Base-by-base conservation (phyloP, 2,888 invertebrate genomes). In the Stenolophus ochropezus region DNA sequence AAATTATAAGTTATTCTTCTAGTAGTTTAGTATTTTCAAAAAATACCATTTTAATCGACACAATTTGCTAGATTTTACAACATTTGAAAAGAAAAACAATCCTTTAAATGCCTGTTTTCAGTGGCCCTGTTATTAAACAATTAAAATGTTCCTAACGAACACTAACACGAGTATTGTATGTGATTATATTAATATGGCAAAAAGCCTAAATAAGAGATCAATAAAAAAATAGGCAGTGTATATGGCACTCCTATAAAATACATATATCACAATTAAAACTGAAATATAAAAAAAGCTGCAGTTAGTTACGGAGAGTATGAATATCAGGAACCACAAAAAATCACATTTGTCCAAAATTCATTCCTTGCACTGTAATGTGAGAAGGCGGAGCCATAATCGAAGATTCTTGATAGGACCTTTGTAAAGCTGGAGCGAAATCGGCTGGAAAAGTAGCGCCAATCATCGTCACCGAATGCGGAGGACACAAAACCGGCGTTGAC, bases 341-440 rank as follows among this genome's bases (percentile, higher is more conserved):
- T 94, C 93, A 95, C 92, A 95, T 94, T 86, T 94, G 92, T 88
- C 94, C 94, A 86, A 95, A 95, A 88, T 94, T 95, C 83, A 95
- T 92, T 84, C 93, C 94, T 86, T 94, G 93, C 87, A 94, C 91
- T 89, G 94, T 94, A 87, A 95, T 92, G 84, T 94, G 92, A 58
- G 92, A 90, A 85, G 90, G 90, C 88, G 92, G 93, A 4, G 78
- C 71, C 56, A 82, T 84, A 78, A 83, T 86, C 86, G 53, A 85
- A 47, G 85, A 84, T 78, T 89, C 89, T 65, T 88, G 86, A 84
- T 87, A 89, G 80, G 88, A 85, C 56, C 88, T 87, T 49, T 94
- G 92, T 83, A 94, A 90, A 4, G 92, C 92, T 33, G 92, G 90
- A 8, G 89, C 85, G 85, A 94, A 93, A 86, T 95, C 95, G 83